Evolutionary conservation across 2,888 invertebrate genomes (phyloP).

Genomic region (Eledona agricola): DNA sequence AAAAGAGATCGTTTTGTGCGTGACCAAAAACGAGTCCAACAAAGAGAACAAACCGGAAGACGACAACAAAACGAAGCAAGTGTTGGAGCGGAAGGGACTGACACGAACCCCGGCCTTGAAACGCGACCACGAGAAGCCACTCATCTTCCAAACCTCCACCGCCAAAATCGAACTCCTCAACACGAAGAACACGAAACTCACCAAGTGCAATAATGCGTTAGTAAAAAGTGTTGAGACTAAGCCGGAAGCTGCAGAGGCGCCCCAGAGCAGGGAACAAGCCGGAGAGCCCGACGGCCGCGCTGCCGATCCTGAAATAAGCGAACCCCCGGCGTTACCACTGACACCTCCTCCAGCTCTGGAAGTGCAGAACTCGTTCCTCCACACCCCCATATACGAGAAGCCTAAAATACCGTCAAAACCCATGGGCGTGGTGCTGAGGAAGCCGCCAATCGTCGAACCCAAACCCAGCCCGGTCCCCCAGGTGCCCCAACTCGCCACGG

Average conservation of each 20-base stretch:
- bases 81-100: slow-evolving; percentile 55
- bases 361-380: slow-evolving; percentile 74
- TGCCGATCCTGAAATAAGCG: slow-evolving; percentile 75
- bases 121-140: slow-evolving; percentile 73
- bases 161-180: slow-evolving; percentile 59
- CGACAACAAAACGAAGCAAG: slow-evolving; percentile 42
- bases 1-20: slow-evolving; percentile 50
- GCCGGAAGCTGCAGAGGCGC: slow-evolving; percentile 41
- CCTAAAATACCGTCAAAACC: slow-evolving; percentile 80
- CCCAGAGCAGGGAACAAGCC: slow-evolving; percentile 78
- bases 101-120: slow-evolving; percentile 71
- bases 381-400: slow-evolving; percentile 65
- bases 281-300: slow-evolving; percentile 90
- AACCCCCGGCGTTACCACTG: slow-evolving; percentile 75
- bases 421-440: slow-evolving; percentile 53
- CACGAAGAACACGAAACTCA: slow-evolving; percentile 53
- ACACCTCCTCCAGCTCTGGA: slow-evolving; percentile 71
- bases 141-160: slow-evolving; percentile 65
- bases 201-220: slow-evolving; percentile 47
- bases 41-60: slow-evolving; percentile 56
- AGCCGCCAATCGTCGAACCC: slow-evolving; percentile 42
- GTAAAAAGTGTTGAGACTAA: too few species aligned
- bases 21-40: slow-evolving; percentile 46
- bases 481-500: neutral
- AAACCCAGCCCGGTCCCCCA: too few species aligned